Conservation (phyloP, 2,888 invertebrate genomes). For the Podotricha telesiphe region DNA sequence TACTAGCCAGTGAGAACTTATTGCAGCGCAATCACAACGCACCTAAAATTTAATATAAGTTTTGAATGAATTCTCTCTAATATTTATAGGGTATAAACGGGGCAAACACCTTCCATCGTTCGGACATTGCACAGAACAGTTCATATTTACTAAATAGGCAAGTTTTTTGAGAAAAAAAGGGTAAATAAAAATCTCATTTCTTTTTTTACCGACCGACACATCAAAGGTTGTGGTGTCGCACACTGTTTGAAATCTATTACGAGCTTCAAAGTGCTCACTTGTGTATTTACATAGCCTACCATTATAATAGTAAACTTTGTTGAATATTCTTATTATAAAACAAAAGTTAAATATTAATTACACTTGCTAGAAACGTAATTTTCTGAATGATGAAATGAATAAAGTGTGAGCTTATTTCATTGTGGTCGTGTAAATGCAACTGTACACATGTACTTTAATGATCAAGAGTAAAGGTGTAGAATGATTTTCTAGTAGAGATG, state of each 20-base stretch:
- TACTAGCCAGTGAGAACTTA: constrained; percentile 71
- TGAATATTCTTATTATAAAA: constrained; percentile 9
- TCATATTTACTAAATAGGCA: constrained; percentile 13
- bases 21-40: constrained; percentile 69
- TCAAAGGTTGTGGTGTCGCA: constrained; percentile 15
- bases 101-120: neutral
- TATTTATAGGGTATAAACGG: neutral
- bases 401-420: neutral
- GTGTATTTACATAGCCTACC: constrained; percentile 6
- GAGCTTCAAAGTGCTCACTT: constrained; percentile 14
- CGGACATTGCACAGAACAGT: neutral
- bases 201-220: constrained; percentile 18
- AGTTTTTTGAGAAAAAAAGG: constrained; percentile 19
- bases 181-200: constrained; percentile 32
- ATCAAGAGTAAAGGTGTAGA: neutral
- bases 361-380: neutral
- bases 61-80: neutral
- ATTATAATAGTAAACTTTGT: constrained; percentile 1
- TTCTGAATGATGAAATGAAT: constrained; percentile 1
- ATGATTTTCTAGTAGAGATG: neutral
- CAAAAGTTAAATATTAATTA: neutral
- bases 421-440: no score
- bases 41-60: constrained; percentile 53
- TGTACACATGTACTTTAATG: neutral
- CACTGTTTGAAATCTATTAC: constrained; percentile 20